A percentile compares a stretch with the other conserved stretches of the same genome.
phyloP scores from a whole-genome alignment of 2,113 vertebrate genomes.

The Petrocephalus zakoni region DNA sequence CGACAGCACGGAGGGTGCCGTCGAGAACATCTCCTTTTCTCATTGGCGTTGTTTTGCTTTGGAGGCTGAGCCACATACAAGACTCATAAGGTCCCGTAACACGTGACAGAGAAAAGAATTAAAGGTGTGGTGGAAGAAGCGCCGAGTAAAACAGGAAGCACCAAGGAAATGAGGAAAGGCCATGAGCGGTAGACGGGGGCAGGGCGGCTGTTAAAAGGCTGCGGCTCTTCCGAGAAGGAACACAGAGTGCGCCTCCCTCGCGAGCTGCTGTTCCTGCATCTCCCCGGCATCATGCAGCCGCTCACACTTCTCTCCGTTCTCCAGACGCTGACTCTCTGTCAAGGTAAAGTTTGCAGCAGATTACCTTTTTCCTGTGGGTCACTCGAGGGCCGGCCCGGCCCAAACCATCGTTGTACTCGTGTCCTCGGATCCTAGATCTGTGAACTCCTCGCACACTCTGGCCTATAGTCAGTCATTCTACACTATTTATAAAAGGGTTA shows the following conservation, averaged over 20 bases:
- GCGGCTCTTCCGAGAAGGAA: not conserved
- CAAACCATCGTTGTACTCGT: not conserved
- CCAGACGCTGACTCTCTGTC: slow-evolving; percentile 1
- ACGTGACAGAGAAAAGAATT: not conserved
- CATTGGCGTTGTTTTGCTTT: not conserved
- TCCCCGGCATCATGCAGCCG: not conserved
- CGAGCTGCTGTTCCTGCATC: not conserved
- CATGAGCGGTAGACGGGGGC: not conserved
- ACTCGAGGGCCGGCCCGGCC: not conserved
- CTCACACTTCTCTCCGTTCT: not conserved
- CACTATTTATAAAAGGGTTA: not conserved
- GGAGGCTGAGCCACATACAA: not conserved
- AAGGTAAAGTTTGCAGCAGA: not conserved
- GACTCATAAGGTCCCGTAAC: not conserved
- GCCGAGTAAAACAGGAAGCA: not conserved
- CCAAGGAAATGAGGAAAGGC: not conserved
- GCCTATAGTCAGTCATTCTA: no score
- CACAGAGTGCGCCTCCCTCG: not conserved
- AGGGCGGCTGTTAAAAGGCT: not conserved
- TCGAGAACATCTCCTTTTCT: not conserved
- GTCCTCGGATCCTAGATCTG: not conserved
- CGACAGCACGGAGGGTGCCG: not conserved
- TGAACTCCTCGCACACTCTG: not conserved
- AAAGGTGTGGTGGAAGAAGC: not conserved
- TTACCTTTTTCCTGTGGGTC: not conserved